These are phyloP conservation scores for Ochlodes sylvanus DNA, from an alignment of 2,888 invertebrate species.

Conservation along the genomic window DNA sequence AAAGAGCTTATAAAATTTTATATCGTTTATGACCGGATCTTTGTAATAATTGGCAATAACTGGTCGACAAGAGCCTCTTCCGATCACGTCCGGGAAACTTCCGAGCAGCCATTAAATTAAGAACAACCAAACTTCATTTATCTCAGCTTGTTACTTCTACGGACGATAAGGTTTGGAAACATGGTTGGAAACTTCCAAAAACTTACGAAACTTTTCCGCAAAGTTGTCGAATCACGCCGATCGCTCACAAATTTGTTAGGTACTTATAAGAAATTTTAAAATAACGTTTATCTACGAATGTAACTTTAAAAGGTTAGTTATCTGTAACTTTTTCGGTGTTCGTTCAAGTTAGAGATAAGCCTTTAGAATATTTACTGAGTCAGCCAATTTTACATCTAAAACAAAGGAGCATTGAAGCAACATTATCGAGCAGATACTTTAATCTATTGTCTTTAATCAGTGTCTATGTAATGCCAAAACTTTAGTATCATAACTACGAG, in stretches of 20 bases:
- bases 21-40: constrained; percentile 43
- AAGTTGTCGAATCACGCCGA: constrained; percentile 78
- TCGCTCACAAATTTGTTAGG: constrained; percentile 74
- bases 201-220: constrained; percentile 70
- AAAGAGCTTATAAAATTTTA: constrained; percentile 35
- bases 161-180: constrained; percentile 79
- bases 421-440: background rate
- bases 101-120: constrained; percentile 80
- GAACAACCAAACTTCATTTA: constrained; percentile 83
- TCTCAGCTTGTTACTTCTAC: constrained; percentile 80
- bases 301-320: constrained; percentile 35
- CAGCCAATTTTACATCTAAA: background rate
- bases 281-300: constrained; percentile 64
- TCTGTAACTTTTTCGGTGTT: background rate
- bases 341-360: constrained; percentile 3
- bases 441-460: background rate
- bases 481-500: background rate
- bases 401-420: background rate
- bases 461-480: background rate
- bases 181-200: constrained; percentile 69
- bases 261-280: constrained; percentile 78
- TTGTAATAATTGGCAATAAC: constrained; percentile 66
- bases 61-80: constrained; percentile 59
- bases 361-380: constrained; percentile 27
- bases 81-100: constrained; percentile 77